Evolutionary conservation across 2,888 invertebrate genomes (phyloP).

Genomic region (Cyaniris semiargus): DNA sequence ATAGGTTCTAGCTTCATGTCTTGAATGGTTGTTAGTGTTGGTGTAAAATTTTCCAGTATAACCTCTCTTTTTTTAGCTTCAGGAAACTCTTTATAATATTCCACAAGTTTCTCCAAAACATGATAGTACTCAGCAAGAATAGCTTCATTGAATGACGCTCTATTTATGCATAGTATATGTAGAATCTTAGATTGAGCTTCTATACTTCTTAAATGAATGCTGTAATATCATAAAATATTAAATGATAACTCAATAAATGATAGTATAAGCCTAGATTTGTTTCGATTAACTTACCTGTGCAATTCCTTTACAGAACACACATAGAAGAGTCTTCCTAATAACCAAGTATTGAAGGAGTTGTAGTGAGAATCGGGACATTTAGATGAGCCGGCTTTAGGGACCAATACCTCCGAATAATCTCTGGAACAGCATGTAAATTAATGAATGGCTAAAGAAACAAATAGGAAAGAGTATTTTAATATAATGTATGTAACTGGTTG

Average conservation of each 20-base stretch:
- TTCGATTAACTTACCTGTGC: conserved; percentile 56
- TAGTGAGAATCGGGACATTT: conserved; percentile 71
- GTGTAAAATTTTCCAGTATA: conserved; percentile 68
- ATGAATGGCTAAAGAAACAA: background rate
- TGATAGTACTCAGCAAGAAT: conserved; percentile 73
- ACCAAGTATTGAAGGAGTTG: conserved; percentile 83
- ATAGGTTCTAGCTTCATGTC: conserved; percentile 68
- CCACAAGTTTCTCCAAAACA: conserved; percentile 63
- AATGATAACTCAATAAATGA: conserved; percentile 35
- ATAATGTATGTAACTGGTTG: background rate
- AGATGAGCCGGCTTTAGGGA: conserved; percentile 68
- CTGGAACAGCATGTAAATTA: conserved; percentile 47
- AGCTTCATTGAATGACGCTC: conserved; percentile 72
- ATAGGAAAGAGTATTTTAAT: background rate
- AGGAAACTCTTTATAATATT: conserved; percentile 61
- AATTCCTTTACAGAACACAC: conserved; percentile 79
- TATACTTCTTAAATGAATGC: conserved; percentile 75
- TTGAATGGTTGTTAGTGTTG: conserved; percentile 61
- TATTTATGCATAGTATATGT: conserved; percentile 72
- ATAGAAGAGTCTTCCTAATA: conserved; percentile 84
- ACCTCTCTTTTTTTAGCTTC: conserved; percentile 40
- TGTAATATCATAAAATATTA: conserved; percentile 49
- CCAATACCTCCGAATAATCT: conserved; percentile 78
- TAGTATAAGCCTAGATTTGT: background rate
- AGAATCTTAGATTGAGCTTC: conserved; percentile 80